phyloP scores from a whole-genome alignment of 2,888 invertebrate species.

The Taenaris catops region DNA sequence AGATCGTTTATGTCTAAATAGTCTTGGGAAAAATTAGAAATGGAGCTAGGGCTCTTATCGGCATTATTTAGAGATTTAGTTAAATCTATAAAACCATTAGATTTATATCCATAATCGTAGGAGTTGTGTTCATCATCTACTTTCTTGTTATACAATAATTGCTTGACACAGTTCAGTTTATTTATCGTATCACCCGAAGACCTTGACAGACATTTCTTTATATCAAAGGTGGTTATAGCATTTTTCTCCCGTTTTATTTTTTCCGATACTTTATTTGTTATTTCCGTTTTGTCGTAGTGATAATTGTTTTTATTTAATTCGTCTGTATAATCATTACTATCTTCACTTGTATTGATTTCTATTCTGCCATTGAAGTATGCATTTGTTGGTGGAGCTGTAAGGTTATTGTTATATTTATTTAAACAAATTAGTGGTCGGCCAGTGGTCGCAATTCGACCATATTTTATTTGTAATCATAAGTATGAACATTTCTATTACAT shows the following conservation, averaged over 20 bases:
- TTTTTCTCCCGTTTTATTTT: neutral
- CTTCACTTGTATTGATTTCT: too few species aligned
- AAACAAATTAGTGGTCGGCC: too few species aligned
- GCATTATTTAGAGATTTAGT: neutral
- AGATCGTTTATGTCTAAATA: constrained; percentile 28
- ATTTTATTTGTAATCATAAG: too few species aligned
- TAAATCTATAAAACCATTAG: constrained; percentile 1
- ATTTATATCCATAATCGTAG: neutral
- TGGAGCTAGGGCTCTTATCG: neutral
- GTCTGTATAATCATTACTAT: too few species aligned
- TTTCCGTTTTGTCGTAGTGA: neutral
- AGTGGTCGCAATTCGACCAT: too few species aligned
- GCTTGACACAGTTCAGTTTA: constrained; percentile 11
- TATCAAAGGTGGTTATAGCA: neutral
- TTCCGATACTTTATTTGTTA: constrained; percentile 4
- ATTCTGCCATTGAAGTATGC: too few species aligned
- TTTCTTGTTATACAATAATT: constrained; percentile 1
- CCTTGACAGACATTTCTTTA: constrained; percentile 12
- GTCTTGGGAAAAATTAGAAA: constrained; percentile 19
- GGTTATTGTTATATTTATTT: too few species aligned
- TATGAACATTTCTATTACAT: too few species aligned
- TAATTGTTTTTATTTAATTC: too few species aligned
- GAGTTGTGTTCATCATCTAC: neutral
- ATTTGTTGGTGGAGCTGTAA: too few species aligned
- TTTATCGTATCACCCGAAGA: neutral